Base-by-base conservation (phyloP, 2,113 vertebrate genomes). In the Lamprotornis superbus region DNA sequence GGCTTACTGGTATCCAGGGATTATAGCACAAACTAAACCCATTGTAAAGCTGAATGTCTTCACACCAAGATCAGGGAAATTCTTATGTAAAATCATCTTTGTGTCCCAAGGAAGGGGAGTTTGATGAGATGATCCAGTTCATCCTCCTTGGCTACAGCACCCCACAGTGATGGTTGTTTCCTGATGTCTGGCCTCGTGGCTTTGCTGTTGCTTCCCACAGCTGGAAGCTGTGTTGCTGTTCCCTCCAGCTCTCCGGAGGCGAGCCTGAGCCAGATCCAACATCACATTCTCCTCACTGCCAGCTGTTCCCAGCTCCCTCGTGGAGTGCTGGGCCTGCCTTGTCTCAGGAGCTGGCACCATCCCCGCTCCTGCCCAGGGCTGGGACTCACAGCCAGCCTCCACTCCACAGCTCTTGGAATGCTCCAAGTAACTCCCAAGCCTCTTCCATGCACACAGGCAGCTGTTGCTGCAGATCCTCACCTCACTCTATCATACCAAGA, bases 141-240 rank as follows among this genome's bases (percentile, higher is more conserved):
- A 31, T 42, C 77, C 81, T 30, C 73, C 28, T 47, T 28, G 71
- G n/a, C 24, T 5, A 0, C 60, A 46, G 40, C 44, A 77, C 30
- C 63, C 68, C 64, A 11, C 12, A 30, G 69, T 11, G 5, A 89
- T 55, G 61, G 80, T 94, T 59, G 73, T 49, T 71, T 79, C 94
- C 88, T 70, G 44, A 20, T 9, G 49, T 77, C 68, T 44, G 33
- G 57, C 89, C 50, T 46, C 2, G 3, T 49, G 70, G 5, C 53
- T 46, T 25, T 53, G 76, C 87, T 74, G 68, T 10, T 49, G 61
- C 57, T 67, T 85, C 89, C 91, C 50, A 61, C 87, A 93, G 95
- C 96, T 94, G 93, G 82, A 31, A 33, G 61, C 10, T 0, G 37
- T 20, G 49, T 11, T 73, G 74, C 87, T 53, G 74, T 47, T 91